Percentiles rank a stretch among this genome's conserved stretches.
These are phyloP conservation scores for Antheraea yamamai DNA, from an alignment of 2,888 invertebrate species.

Conservation along the genomic window DNA sequence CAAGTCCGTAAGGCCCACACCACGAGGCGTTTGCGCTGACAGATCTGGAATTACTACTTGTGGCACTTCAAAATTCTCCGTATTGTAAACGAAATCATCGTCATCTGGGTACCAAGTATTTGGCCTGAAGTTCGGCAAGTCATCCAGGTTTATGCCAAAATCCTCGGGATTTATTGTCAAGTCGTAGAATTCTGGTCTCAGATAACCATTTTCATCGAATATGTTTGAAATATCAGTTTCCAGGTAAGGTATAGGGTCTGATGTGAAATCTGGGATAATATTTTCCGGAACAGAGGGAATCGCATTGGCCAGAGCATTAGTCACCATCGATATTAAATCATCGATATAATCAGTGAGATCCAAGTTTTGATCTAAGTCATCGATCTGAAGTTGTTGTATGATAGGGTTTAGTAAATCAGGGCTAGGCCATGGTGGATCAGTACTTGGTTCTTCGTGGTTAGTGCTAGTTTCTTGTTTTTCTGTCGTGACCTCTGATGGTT, in stretches of 20 bases:
- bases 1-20: not conserved
- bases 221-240: not conserved
- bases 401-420: not conserved
- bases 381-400: not conserved
- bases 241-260: not conserved
- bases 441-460: not conserved
- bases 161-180: not conserved
- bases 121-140: not conserved
- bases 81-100: not conserved
- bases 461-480: not conserved
- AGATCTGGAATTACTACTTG: not conserved
- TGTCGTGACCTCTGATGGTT: not conserved
- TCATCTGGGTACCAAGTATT: not conserved
- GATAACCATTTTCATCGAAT: not conserved
- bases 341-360: not conserved
- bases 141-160: not conserved
- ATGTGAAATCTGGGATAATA: not conserved
- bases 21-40: not conserved
- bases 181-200: not conserved
- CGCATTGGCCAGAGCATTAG: not conserved
- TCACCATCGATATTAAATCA: not conserved
- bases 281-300: not conserved
- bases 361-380: not conserved
- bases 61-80: not conserved
- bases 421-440: not conserved